phyloP scores from a whole-genome alignment of 2,888 invertebrate species.

The Colostygia pectinataria region DNA sequence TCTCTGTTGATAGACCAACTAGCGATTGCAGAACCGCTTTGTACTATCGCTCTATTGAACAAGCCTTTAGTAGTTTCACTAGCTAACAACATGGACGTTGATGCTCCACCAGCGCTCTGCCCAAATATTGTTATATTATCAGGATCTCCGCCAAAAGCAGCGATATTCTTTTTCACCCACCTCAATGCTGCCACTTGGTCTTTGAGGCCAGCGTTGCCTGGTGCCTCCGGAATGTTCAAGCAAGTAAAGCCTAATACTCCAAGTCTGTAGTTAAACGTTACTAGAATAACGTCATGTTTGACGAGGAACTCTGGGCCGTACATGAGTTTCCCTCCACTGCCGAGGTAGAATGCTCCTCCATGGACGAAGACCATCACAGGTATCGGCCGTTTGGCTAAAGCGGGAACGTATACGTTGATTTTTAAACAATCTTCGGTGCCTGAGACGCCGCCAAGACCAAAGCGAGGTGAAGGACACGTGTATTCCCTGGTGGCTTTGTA shows the following conservation, averaged over 20 bases:
- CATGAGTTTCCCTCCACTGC: constrained; percentile 65
- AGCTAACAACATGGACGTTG: constrained; percentile 56
- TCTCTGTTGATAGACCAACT: constrained; percentile 69
- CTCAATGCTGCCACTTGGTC: constrained; percentile 73
- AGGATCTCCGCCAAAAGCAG: constrained; percentile 70
- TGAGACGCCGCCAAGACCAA: constrained; percentile 55
- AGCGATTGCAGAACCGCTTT: constrained; percentile 65
- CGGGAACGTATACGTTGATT: constrained; percentile 68
- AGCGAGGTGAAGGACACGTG: constrained; percentile 60
- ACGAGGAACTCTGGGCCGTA: constrained; percentile 68
- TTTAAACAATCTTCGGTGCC: constrained; percentile 71
- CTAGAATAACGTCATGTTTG: constrained; percentile 63
- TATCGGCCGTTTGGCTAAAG: constrained; percentile 42
- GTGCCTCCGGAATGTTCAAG: constrained; percentile 68
- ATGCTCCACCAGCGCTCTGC: constrained; percentile 70
- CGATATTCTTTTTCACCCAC: constrained; percentile 73
- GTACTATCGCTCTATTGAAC: constrained; percentile 65
- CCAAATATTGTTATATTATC: constrained; percentile 73
- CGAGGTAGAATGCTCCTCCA: constrained; percentile 68
- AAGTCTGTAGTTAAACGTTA: constrained; percentile 73
- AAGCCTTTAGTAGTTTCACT: constrained; percentile 60
- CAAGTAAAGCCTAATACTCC: constrained; percentile 69
- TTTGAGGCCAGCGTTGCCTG: constrained; percentile 72
- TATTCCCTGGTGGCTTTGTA: constrained; percentile 64
- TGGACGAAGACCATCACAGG: constrained; percentile 75